Evolutionary conservation across 1,140 invertebrate species (phyloP).

Genomic region (Drosophila dunni): DNA sequence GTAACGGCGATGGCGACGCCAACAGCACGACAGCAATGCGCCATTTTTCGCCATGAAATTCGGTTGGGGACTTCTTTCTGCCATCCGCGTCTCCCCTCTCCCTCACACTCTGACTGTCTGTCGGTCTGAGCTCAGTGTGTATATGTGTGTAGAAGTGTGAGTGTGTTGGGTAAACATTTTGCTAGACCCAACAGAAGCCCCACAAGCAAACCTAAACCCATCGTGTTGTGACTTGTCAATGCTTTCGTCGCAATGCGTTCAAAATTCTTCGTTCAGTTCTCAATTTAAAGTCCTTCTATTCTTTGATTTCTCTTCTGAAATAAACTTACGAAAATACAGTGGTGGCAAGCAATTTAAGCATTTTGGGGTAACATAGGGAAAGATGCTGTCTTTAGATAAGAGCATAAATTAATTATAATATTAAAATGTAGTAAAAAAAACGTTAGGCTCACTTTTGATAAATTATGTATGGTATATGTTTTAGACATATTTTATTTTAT

Average conservation of each 20-base stretch:
- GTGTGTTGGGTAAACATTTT: slow-evolving; percentile 67
- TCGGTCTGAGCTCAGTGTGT: slow-evolving; percentile 20
- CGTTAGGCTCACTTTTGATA: too few species aligned
- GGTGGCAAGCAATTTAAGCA: too few species aligned
- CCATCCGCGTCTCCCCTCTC: slow-evolving; percentile 7
- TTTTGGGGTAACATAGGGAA: too few species aligned
- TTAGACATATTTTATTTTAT: too few species aligned
- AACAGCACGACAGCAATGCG: slow-evolving; percentile 75
- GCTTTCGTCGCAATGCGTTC: slow-evolving; percentile 69
- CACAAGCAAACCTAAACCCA: slow-evolving; percentile 34
- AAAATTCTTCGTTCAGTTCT: slow-evolving; percentile 41
- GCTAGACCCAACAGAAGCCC: slow-evolving; percentile 60
- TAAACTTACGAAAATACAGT: too few species aligned
- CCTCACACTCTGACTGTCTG: slow-evolving; percentile 11
- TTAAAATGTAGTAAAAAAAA: too few species aligned
- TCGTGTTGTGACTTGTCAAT: slow-evolving; percentile 29
- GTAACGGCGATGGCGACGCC: slow-evolving; percentile 53
- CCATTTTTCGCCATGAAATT: slow-evolving; percentile 81
- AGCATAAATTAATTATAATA: too few species aligned
- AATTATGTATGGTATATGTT: too few species aligned
- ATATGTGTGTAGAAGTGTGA: slow-evolving; percentile 32
- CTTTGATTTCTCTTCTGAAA: background rate
- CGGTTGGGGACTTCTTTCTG: slow-evolving; percentile 57
- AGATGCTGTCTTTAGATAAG: too few species aligned
- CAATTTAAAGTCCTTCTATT: slow-evolving; percentile 15